These are phyloP conservation scores for Gasterosteus aculeatus DNA, from an alignment of 2,113 vertebrate genomes.

Conservation along the genomic window DNA sequence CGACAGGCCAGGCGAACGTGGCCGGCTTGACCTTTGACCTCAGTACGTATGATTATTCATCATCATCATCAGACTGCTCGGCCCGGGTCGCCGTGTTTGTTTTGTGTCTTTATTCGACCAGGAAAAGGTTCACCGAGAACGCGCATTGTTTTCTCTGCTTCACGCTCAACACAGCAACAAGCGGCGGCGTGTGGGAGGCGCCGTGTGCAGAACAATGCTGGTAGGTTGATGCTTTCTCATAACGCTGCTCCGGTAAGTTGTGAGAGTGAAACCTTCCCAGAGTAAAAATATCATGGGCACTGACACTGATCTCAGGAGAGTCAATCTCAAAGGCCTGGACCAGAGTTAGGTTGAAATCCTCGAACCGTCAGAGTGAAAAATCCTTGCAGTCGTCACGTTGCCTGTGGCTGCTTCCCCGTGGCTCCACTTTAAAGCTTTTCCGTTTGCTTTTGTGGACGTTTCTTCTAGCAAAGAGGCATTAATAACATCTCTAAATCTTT, in stretches of 20 bases:
- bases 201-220: not conserved
- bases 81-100: constrained; percentile 8
- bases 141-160: constrained; percentile 26
- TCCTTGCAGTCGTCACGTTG: constrained; percentile 6
- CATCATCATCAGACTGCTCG: constrained; percentile 74
- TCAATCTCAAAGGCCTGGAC: constrained; percentile 2
- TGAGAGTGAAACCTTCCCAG: not conserved
- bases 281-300: not conserved
- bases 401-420: constrained; percentile 38
- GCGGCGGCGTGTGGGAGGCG: not conserved
- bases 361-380: constrained; percentile 13
- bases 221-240: not conserved
- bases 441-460: not conserved
- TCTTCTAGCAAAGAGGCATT: constrained; percentile 21
- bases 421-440: constrained; percentile 45
- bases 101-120: constrained; percentile 22
- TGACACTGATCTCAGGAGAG: constrained; percentile 3
- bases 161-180: constrained; percentile 5
- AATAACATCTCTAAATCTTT: constrained; percentile 26
- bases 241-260: not conserved
- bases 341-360: not conserved
- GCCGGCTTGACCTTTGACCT: constrained; percentile 70
- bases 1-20: constrained; percentile 69
- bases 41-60: constrained; percentile 70
- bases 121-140: constrained; percentile 25